Conservation (phyloP, 1,140 invertebrate species). For the Nixonia krombeini region DNA sequence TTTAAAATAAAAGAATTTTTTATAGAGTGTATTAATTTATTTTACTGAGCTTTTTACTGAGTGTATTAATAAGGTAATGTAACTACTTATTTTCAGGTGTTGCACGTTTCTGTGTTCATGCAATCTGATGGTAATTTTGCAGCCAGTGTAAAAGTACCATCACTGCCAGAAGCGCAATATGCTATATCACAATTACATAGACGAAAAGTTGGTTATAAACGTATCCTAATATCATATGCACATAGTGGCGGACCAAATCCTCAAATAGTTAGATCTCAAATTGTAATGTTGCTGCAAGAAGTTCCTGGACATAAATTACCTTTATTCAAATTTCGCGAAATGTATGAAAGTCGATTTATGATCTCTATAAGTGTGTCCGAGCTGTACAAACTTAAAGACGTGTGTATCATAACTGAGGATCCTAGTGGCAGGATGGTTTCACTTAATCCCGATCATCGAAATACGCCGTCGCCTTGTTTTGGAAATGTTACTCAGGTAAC, state of each 20-base stretch:
- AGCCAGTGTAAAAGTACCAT: conserved; percentile 78
- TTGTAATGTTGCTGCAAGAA: conserved; percentile 77
- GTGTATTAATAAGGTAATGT: too few species aligned
- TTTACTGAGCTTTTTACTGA: not conserved
- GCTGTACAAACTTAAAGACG: conserved; percentile 83
- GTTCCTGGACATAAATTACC: conserved; percentile 84
- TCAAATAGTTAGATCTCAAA: conserved; percentile 77
- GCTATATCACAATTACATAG: conserved; percentile 88
- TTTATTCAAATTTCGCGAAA: conserved; percentile 88
- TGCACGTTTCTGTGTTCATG: conserved; percentile 77
- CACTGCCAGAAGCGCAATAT: conserved; percentile 81
- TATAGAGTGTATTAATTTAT: too few species aligned
- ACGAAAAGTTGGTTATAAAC: conserved; percentile 85
- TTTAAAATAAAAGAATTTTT: too few species aligned
- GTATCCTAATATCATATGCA: conserved; percentile 84
- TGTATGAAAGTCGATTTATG: conserved; percentile 87
- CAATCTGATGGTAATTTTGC: conserved; percentile 80
- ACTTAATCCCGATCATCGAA: conserved; percentile 73
- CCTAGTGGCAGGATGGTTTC: conserved; percentile 80
- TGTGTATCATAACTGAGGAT: conserved; percentile 81
- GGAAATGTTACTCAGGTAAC: conserved; percentile 62
- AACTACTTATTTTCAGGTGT: conserved; percentile 73
- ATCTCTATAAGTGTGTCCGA: conserved; percentile 85
- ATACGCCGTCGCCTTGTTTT: conserved; percentile 73
- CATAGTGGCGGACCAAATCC: conserved; percentile 77